Evolutionary conservation across 1,140 invertebrate genomes (phyloP).

Genomic region (Galleria mellonella): DNA sequence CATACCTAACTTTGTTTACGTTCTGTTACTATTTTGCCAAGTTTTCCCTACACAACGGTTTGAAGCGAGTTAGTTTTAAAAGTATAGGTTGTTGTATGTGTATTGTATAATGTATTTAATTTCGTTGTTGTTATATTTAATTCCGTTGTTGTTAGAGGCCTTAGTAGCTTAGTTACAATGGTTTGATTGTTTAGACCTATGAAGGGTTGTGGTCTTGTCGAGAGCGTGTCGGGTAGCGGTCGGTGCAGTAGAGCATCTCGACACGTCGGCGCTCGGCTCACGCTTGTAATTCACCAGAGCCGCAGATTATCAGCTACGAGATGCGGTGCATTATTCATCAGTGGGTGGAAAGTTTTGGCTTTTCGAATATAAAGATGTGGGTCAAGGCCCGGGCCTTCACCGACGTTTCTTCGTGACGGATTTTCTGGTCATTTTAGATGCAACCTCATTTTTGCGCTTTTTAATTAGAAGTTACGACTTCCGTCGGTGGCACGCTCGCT

Average conservation of each 20-base stretch:
- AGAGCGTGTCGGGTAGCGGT: background rate
- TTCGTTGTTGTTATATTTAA: no score
- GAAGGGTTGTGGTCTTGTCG: no score
- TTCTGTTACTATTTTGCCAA: no score
- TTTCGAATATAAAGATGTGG: conserved; percentile 51
- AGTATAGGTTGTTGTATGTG: no score
- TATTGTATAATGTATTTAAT: no score
- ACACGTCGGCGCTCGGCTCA: background rate
- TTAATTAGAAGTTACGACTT: conserved; percentile 37
- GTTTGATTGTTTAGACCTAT: no score
- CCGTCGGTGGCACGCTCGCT: conserved; percentile 13
- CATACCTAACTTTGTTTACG: no score
- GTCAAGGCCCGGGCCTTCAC: conserved; percentile 36
- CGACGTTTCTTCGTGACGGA: conserved; percentile 9
- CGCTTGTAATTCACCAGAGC: conserved; percentile 25
- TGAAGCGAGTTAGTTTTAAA: no score
- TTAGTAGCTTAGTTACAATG: no score
- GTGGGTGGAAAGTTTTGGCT: conserved; percentile 47
- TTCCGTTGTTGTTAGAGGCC: no score
- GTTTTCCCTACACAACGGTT: no score
- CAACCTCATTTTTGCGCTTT: conserved; percentile 42
- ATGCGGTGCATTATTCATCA: conserved; percentile 42
- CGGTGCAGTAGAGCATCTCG: background rate
- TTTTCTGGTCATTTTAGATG: conserved; percentile 38
- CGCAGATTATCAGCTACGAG: conserved; percentile 14